Percentiles rank a stretch among this genome's conserved stretches.
Evolutionary conservation across 2,888 invertebrate genomes (phyloP).

Genomic region (Patella caerulea): DNA sequence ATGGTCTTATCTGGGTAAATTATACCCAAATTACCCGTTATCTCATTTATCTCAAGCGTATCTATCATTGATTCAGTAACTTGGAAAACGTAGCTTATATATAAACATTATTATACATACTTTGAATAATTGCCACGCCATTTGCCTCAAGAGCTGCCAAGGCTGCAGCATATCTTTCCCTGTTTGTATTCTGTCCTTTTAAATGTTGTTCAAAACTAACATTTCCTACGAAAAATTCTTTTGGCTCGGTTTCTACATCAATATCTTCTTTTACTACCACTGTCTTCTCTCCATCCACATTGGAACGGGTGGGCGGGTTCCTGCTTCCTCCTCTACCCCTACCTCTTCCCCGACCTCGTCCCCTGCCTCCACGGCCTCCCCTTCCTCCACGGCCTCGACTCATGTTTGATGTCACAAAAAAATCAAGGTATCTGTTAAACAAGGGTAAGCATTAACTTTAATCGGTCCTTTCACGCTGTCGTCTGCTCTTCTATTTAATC

Average conservation of each 20-base stretch:
- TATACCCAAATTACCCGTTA: too few species aligned
- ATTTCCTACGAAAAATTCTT: constrained; percentile 61
- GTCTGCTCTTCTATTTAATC: neutral
- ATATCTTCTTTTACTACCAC: constrained; percentile 36
- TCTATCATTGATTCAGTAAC: neutral
- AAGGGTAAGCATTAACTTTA: too few species aligned
- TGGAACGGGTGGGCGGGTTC: constrained; percentile 9
- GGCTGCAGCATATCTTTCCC: constrained; percentile 59
- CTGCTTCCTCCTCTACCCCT: constrained; percentile 19
- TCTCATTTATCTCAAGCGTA: too few species aligned
- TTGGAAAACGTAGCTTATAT: neutral
- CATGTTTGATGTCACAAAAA: constrained; percentile 1
- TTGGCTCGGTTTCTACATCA: constrained; percentile 55
- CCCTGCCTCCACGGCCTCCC: constrained; percentile 37
- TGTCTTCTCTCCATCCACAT: constrained; percentile 16
- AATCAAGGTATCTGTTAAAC: too few species aligned
- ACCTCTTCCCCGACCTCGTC: constrained; percentile 32
- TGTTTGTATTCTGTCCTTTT: constrained; percentile 58
- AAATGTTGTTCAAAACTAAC: constrained; percentile 61
- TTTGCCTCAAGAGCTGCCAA: constrained; percentile 57
- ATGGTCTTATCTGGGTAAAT: too few species aligned
- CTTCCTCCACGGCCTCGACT: constrained; percentile 43
- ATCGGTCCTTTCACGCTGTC: neutral
- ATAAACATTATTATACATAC: constrained; percentile 47
- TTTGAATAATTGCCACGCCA: constrained; percentile 63